A percentile compares a stretch with the other conserved stretches of the same genome.
Conservation (phyloP, 2,888 invertebrate genomes). For the Xylocampa areola region DNA sequence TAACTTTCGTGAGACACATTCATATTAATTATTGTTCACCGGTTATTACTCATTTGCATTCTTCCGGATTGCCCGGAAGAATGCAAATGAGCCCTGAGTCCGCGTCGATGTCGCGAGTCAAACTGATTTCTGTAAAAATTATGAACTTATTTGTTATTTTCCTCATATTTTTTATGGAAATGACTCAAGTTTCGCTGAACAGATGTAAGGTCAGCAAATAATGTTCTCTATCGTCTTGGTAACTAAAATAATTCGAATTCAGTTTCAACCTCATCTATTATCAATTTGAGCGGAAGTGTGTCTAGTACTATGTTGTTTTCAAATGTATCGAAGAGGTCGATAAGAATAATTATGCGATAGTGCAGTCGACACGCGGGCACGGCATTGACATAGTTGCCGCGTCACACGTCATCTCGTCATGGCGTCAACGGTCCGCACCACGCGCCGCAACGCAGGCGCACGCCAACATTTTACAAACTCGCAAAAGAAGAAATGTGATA, state of each 20-base stretch:
- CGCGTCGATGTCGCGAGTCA: too few species aligned
- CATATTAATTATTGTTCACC: too few species aligned
- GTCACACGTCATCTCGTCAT: conserved; percentile 71
- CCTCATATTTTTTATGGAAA: too few species aligned
- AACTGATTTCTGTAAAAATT: too few species aligned
- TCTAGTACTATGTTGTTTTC: conserved; percentile 68
- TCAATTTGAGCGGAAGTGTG: conserved; percentile 28
- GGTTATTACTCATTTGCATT: too few species aligned
- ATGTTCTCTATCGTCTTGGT: neutral
- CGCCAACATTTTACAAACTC: conserved; percentile 47
- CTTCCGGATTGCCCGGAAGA: too few species aligned
- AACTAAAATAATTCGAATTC: neutral
- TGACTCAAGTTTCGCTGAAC: neutral
- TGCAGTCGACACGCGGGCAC: conserved; percentile 70
- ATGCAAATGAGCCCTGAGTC: too few species aligned
- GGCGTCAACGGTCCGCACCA: conserved; percentile 72
- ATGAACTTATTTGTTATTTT: too few species aligned
- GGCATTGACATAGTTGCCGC: conserved; percentile 87
- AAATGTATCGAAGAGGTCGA: conserved; percentile 82
- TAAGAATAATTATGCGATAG: conserved; percentile 83
- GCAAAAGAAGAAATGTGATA: conserved; percentile 18
- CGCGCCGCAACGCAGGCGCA: conserved; percentile 57
- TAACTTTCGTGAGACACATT: too few species aligned
- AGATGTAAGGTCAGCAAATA: too few species aligned
- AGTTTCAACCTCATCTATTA: neutral